Percentiles rank a stretch among this genome's conserved stretches.
phyloP scores from a whole-genome alignment of 2,113 vertebrate genomes.

The Bungarus multicinctus region DNA sequence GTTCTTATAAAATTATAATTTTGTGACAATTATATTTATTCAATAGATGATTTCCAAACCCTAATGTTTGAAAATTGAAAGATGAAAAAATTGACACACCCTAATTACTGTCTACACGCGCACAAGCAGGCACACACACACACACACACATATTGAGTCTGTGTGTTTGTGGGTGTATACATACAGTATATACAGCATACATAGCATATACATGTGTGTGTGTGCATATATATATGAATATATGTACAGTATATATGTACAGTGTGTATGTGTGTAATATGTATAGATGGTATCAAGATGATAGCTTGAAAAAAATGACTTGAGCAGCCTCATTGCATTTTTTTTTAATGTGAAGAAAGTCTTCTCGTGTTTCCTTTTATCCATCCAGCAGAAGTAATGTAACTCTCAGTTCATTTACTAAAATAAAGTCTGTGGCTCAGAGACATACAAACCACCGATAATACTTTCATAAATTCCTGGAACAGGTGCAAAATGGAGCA shows the following conservation, averaged over 20 bases:
- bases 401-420: slow-evolving; percentile 57
- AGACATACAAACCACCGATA: slow-evolving; percentile 43
- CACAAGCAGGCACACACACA: too few relatives aligned
- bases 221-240: too few relatives aligned
- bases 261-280: too few relatives aligned
- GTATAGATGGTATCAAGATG: background rate
- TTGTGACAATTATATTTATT: background rate
- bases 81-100: too few relatives aligned
- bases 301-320: background rate
- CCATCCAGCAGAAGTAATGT: slow-evolving; percentile 44
- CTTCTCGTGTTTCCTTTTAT: slow-evolving; percentile 32
- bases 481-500: slow-evolving; percentile 41
- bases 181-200: too few relatives aligned
- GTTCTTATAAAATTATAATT: background rate
- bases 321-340: background rate
- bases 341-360: slow-evolving; percentile 34
- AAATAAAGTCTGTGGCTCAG: slow-evolving; percentile 53
- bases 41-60: background rate
- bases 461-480: slow-evolving; percentile 36
- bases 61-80: too few relatives aligned
- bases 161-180: too few relatives aligned
- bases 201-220: too few relatives aligned
- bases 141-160: too few relatives aligned
- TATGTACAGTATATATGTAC: too few relatives aligned
- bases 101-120: too few relatives aligned